Evolutionary conservation across 1,140 invertebrate species (phyloP).

Genomic region (Myzus persicae): DNA sequence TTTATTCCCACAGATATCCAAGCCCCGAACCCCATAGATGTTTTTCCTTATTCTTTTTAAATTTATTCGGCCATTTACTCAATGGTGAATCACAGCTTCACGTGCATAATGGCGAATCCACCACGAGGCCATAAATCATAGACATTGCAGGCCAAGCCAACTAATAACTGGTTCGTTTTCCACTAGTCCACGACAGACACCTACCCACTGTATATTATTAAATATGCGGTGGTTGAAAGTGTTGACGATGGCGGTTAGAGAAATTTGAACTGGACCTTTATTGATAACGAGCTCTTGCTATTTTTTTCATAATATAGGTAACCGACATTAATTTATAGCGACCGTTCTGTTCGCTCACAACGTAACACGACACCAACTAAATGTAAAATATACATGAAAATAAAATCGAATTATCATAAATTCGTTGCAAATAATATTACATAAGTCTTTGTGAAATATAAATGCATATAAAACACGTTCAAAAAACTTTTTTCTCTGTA

Average conservation of each 20-base stretch:
- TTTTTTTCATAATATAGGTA: not conserved
- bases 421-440: not conserved
- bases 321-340: constrained; percentile 26
- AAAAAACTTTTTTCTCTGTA: not conserved
- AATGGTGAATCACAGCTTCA: not conserved
- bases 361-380: constrained; percentile 4
- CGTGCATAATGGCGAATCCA: not conserved
- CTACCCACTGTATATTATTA: not conserved
- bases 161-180: constrained; percentile 13
- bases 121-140: not conserved
- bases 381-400: not conserved
- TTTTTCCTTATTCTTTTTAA: not conserved
- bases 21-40: too few species aligned
- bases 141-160: not conserved
- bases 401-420: not conserved
- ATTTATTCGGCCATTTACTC: not conserved
- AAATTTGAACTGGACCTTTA: constrained; percentile 31
- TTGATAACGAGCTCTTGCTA: constrained; percentile 10
- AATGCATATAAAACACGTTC: not conserved
- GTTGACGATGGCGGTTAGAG: not conserved
- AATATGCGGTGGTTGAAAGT: not conserved
- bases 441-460: not conserved
- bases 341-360: not conserved
- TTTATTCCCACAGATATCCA: not conserved
- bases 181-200: not conserved